Base-by-base conservation (phyloP, 2,797 vertebrate genomes). In the Falco naumanni region DNA sequence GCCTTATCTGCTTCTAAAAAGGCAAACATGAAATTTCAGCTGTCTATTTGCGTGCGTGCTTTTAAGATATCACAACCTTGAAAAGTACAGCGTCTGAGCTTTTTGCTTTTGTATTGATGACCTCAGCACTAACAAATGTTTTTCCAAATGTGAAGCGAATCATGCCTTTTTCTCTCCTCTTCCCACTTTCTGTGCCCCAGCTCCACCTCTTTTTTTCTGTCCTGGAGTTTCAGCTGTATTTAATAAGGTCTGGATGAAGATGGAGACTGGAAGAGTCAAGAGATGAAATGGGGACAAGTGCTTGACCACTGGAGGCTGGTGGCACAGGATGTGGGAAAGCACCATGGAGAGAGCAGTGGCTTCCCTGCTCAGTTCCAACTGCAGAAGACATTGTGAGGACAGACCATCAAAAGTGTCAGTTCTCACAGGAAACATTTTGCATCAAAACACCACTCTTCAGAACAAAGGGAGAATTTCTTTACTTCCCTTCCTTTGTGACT, bases 1-100 rank as follows among this genome's bases (percentile, higher is more conserved):
- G 78, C 87, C 90, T 97, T 98, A 98, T 97, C 97, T 96, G 88
- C 94, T 88, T 90, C 53, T 85, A 71, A 43, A 75, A 97, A 90
- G 88, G 94, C 96, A 92, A 82, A 96, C 72, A 92, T 50, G 43
- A 53, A 95, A 94, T 72, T 83, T 91, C 51, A 68, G 69, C 70
- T 95, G 45, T 92, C 93, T 85, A 45, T 87, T 94, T 91, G 87
- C 89, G 59, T 54, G 25, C 6, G 9, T 90, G 45, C 92, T 94
- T 97, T 96, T 90, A 87, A 95, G 93, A 86, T 95, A 95, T 10
- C 65, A 17, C 97, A 95, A 89, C 96, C 96, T 97, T 96, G 95
- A 76, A 76, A 69, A 83, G 81, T 54, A 78, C 57, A 39, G 39
- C 3, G 14, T 21, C 13, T 34, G 85, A 90, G 65, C 57, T 72